Percentiles rank a stretch among this genome's conserved stretches.
Evolutionary conservation across 1,140 invertebrate species (phyloP).

Genomic region (Drosophila nasuta): DNA sequence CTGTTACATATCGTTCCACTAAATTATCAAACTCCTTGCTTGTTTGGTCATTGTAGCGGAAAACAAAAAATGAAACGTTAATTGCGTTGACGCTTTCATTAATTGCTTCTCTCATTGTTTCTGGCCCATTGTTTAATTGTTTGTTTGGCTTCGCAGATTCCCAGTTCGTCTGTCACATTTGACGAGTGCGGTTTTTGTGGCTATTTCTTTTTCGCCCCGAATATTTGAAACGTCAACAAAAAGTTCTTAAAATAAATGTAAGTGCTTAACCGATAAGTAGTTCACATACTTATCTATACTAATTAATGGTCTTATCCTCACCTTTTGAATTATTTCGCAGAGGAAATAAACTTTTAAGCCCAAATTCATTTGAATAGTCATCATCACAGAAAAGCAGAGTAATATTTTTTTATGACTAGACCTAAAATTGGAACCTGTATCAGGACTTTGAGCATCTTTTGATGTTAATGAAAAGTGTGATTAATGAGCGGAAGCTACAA

Average conservation of each 20-base stretch:
- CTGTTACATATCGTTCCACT: not conserved
- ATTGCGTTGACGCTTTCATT: constrained; percentile 64
- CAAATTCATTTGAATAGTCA: not conserved
- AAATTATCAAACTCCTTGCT: not conserved
- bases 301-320: constrained; percentile 16
- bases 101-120: constrained; percentile 29
- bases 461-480: constrained; percentile 10
- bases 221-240: constrained; percentile 24
- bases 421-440: too few species aligned
- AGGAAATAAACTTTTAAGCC: too few species aligned
- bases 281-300: constrained; percentile 3
- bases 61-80: constrained; percentile 52
- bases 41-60: not conserved
- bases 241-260: constrained; percentile 12
- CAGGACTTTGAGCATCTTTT: not conserved
- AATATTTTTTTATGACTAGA: too few species aligned
- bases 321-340: not conserved
- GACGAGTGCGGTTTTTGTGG: constrained; percentile 34
- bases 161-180: constrained; percentile 28
- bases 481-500: constrained; percentile 25
- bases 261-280: not conserved
- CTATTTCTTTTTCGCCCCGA: constrained; percentile 28
- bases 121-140: constrained; percentile 36
- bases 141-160: constrained; percentile 34
- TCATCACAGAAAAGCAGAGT: not conserved